phyloP scores from a whole-genome alignment of 2,888 invertebrate genomes.

The Oscheius sp. region DNA sequence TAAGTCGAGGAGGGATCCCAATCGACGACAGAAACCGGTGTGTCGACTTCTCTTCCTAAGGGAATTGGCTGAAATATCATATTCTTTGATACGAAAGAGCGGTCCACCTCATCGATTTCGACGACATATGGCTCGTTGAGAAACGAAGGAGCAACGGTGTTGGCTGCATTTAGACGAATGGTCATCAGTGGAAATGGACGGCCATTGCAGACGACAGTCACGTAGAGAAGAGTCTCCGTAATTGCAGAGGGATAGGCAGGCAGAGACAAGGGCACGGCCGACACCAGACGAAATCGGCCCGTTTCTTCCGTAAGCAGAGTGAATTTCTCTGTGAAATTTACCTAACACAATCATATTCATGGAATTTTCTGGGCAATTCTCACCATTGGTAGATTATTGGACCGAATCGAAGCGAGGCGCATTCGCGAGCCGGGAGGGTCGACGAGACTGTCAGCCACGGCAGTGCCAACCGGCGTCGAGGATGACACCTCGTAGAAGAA shows the following conservation, averaged over 20 bases:
- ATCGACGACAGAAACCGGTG: conserved; percentile 67
- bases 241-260: conserved; percentile 64
- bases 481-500: conserved; percentile 64
- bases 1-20: conserved; percentile 65
- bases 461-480: conserved; percentile 51
- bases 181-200: conserved; percentile 68
- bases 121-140: conserved; percentile 66
- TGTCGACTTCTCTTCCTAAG: conserved; percentile 58
- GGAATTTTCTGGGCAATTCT: neutral
- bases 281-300: conserved; percentile 57
- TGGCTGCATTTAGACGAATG: conserved; percentile 58
- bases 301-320: conserved; percentile 37
- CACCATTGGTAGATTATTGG: conserved; percentile 55
- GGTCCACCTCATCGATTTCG: conserved; percentile 48
- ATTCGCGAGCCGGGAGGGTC: conserved; percentile 63
- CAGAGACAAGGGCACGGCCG: conserved; percentile 40
- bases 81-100: no score
- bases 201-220: conserved; percentile 68
- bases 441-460: conserved; percentile 63
- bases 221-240: conserved; percentile 64
- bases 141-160: conserved; percentile 64
- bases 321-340: conserved; percentile 49
- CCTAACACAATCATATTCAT: conserved; percentile 33
- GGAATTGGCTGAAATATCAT: conserved; percentile 20
- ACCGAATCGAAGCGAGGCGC: conserved; percentile 58